Base-by-base conservation (phyloP, 2,797 vertebrate species). In the Naso thynnoides region DNA sequence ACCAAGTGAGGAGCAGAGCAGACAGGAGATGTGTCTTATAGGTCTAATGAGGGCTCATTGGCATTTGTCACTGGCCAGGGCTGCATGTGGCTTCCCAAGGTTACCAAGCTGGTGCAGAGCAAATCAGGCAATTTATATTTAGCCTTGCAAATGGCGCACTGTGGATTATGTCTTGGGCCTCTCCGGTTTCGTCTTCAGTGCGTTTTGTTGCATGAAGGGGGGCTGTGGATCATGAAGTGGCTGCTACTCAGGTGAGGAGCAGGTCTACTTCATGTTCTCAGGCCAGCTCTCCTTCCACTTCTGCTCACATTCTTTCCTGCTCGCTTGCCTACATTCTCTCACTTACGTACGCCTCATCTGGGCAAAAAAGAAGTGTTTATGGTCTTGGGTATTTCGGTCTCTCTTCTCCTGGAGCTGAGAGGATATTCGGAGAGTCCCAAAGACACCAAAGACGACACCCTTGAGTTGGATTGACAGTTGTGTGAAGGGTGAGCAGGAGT, bases 101-200 rank as follows among this genome's bases (percentile, higher is more conserved):
- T 93, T 93, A 93, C 87, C 76, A 71, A 88, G 86, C 86, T 70
- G 48, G 57, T 72, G 82, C 91, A 85, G 81, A 90, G 88, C 90
- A 90, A 91, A 93, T 87, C 90, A 88, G 90, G 85, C 73, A 21
- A 89, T 85, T 93, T 95, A 95, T 94, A 95, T 95, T 93, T 95
- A 95, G 95, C 93, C 83, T 84, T 86, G 91, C 89, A 90, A 91
- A 92, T 91, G 91, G 92, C 72, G 85, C 64, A 52, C 85, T 90
- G 82, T 92, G 92, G 93, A 95, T 94, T 94, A 94, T 94, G 87
- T 93, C 93, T 94, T 90, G 74, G 83, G 80, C 80, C 76, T 94
- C 94, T 95, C 94, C 61, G 76, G 90, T 95, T 95, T 95, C 95
- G 86, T 93, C 91, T 95, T 95, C 88, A 82, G 86, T 83, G 87